These are phyloP conservation scores for Tribolium freemani DNA, from an alignment of 2,888 invertebrate species.

Conservation along the genomic window DNA sequence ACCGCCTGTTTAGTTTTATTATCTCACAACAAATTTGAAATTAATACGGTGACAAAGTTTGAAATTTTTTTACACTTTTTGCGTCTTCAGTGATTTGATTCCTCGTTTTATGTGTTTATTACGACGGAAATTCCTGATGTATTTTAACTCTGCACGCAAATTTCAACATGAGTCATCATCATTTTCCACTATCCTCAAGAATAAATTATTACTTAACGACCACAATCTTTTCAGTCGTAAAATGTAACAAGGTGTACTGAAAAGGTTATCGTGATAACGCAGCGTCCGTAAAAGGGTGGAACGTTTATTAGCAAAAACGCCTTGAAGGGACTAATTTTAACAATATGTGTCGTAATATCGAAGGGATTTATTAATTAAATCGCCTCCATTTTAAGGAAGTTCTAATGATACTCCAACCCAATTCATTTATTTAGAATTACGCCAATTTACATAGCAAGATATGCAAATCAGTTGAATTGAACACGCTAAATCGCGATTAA, in stretches of 20 bases:
- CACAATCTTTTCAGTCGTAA: too few relatives aligned
- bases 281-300: neutral
- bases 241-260: neutral
- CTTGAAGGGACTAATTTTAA: neutral
- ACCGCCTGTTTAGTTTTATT: too few relatives aligned
- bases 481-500: constrained; percentile 39
- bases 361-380: constrained; percentile 3
- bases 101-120: neutral
- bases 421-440: constrained; percentile 37
- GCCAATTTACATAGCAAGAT: constrained; percentile 41
- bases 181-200: too few relatives aligned
- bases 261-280: neutral
- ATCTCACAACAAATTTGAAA: too few relatives aligned
- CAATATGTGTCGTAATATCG: neutral
- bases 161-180: too few relatives aligned
- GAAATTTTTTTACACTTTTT: neutral
- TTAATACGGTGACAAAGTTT: neutral
- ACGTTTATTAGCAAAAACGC: neutral
- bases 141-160: too few relatives aligned
- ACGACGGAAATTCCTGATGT: neutral
- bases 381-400: constrained; percentile 9
- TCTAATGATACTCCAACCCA: constrained; percentile 23
- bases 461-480: constrained; percentile 37
- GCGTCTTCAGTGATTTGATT: neutral
- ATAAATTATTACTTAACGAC: too few relatives aligned